Base-by-base conservation (phyloP, 2,113 vertebrate genomes). In the Synodontis membranacea region DNA sequence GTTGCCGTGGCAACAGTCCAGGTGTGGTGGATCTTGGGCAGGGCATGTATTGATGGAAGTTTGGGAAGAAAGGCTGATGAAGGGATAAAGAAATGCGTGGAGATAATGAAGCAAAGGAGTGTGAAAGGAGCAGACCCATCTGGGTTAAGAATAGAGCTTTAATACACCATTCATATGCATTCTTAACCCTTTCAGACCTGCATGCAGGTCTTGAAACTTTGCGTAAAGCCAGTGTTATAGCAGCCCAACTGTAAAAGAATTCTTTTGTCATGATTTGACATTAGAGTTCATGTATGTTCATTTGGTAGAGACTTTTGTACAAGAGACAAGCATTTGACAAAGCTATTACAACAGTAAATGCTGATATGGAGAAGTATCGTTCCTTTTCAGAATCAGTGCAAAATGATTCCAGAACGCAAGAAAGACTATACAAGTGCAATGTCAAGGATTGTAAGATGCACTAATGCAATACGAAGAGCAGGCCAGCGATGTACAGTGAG, bases 61-160 rank as follows among this genome's bases (percentile, higher is more conserved):
- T 95, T 92, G 93, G 93, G 91, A 93, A 91, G 91, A 92, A 94
- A 93, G 92, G 93, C 94, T 94, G 92, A 93, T 90, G 92, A 93
- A 46, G 86, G 91, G 92, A 92, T 93, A 91, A 92, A 91, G 93
- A 75, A 92, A 66, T 3, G 37, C 58, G 87, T 86, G 89, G 84
- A 92, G 93, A 93, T 94, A 94, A 93, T 93, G 91, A 93, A 93
- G 93, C n/a, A 56, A 92, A 58, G 46, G 75, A 89, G 89, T 90
- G 91, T 82, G 84, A 90, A 11, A 21, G 78, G 12, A 46, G 48
- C 42, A 42, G 64, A 56, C 2, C 50, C 8, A 21, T 56, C 44
- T 52, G 12, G 12, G 64, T 50, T 34, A 62, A 46, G 44, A 54
- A 48, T 44, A 31, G 60, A 70, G 76, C 52, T 54, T 21, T 23